Evolutionary conservation across 2,888 invertebrate genomes (phyloP).

Genomic region (Heliconius erato): DNA sequence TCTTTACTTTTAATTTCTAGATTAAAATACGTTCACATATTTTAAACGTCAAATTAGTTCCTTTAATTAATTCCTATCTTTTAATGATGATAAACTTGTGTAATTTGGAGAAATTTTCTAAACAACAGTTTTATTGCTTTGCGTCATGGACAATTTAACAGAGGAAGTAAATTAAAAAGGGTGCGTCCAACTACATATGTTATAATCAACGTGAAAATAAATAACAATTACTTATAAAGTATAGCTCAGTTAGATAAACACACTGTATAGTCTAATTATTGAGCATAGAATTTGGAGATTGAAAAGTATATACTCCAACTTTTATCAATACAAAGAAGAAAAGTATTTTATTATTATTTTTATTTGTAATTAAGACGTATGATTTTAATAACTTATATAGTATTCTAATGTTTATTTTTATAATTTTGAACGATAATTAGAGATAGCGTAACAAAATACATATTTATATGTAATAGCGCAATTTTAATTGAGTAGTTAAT

Average conservation of each 20-base stretch:
- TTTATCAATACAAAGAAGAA: no score
- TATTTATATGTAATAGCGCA: no score
- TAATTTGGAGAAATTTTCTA: constrained; percentile 46
- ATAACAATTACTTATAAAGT: constrained; percentile 29
- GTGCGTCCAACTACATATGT: constrained; percentile 57
- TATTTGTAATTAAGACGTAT: no score
- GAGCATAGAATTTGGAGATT: no score
- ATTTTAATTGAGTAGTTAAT: no score
- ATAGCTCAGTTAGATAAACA: neutral
- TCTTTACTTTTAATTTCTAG: neutral
- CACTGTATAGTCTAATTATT: no score
- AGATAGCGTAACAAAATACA: no score
- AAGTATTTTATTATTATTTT: no score
- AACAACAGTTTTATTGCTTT: constrained; percentile 55
- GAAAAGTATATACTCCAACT: no score
- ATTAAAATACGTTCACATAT: neutral
- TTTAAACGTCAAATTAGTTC: constrained; percentile 26
- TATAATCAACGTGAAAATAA: constrained; percentile 31
- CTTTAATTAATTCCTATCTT: constrained; percentile 23
- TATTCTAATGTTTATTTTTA: no score
- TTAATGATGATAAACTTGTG: constrained; percentile 25
- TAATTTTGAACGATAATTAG: no score
- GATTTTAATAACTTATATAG: no score
- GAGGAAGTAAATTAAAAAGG: constrained; percentile 65
- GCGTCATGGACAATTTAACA: constrained; percentile 76